A percentile compares a stretch with the other conserved stretches of the same genome.
Evolutionary conservation across 1,140 invertebrate species (phyloP).

Genomic region (Chelonus insularis): DNA sequence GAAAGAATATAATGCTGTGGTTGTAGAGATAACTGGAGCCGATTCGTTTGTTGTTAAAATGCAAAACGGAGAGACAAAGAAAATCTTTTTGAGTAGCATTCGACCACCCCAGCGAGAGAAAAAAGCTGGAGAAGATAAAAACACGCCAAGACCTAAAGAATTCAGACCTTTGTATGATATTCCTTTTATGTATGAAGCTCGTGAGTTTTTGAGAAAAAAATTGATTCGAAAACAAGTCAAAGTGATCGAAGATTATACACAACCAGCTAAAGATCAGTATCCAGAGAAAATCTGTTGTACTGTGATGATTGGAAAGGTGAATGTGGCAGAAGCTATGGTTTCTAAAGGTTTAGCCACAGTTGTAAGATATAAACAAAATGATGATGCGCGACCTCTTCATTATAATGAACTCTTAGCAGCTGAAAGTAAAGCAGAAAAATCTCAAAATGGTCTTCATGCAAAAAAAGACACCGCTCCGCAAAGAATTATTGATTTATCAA

Average conservation of each 20-base stretch:
- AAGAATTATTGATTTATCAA: slow-evolving; percentile 86
- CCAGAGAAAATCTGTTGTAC: slow-evolving; percentile 96
- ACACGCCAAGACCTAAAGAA: slow-evolving; percentile 65
- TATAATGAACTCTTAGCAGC: slow-evolving; percentile 94
- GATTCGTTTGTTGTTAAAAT: slow-evolving; percentile 89
- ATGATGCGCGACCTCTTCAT: slow-evolving; percentile 91
- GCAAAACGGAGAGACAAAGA: slow-evolving; percentile 78
- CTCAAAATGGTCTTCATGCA: slow-evolving; percentile 77
- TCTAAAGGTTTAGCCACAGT: slow-evolving; percentile 91
- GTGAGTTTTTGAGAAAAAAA: slow-evolving; percentile 96
- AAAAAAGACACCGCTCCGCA: slow-evolving; percentile 84
- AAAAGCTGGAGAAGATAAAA: slow-evolving; percentile 65
- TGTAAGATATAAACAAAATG: slow-evolving; percentile 90
- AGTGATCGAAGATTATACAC: slow-evolving; percentile 94
- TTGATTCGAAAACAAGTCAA: slow-evolving; percentile 95
- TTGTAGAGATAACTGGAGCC: slow-evolving; percentile 89
- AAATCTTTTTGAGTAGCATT: slow-evolving; percentile 95
- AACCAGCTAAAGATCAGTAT: slow-evolving; percentile 88
- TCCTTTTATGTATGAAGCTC: slow-evolving; percentile 96
- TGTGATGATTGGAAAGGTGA: slow-evolving; percentile 82
- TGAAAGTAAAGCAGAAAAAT: slow-evolving; percentile 90
- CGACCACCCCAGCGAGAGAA: slow-evolving; percentile 79
- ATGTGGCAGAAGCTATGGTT: slow-evolving; percentile 93
- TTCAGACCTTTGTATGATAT: slow-evolving; percentile 93
- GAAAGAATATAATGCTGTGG: slow-evolving; percentile 81